Conservation (phyloP, 1,140 invertebrate genomes). For the Aphelenchoides avenae region DNA sequence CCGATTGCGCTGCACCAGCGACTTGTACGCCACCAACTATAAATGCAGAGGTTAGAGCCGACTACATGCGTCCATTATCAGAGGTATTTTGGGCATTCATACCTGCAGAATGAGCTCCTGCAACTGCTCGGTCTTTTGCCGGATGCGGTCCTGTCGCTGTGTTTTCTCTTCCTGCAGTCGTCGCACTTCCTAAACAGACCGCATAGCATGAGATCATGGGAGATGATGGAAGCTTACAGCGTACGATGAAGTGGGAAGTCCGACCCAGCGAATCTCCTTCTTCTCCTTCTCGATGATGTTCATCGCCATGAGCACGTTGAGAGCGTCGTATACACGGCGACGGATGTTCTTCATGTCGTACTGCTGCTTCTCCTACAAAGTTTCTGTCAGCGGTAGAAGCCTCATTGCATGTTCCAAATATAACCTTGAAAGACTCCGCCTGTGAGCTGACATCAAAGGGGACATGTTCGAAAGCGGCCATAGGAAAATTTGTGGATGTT, state of each 20-base stretch:
- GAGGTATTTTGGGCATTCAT: slow-evolving; percentile 30
- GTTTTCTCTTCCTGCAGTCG: slow-evolving; percentile 71
- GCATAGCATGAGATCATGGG: too few species aligned
- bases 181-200: slow-evolving; percentile 43
- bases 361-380: slow-evolving; percentile 66
- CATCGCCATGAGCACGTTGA: slow-evolving; percentile 99
- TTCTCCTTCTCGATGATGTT: slow-evolving; percentile 99
- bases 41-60: slow-evolving; percentile 37
- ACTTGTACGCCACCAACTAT: slow-evolving; percentile 96
- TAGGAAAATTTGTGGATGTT: neutral
- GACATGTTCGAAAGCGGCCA: neutral
- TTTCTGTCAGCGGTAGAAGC: too few species aligned
- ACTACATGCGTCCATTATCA: slow-evolving; percentile 12
- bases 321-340: slow-evolving; percentile 92
- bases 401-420: too few species aligned
- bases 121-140: slow-evolving; percentile 86
- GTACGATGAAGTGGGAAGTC: slow-evolving; percentile 86
- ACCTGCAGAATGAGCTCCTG: slow-evolving; percentile 85
- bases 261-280: slow-evolving; percentile 98
- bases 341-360: slow-evolving; percentile 99
- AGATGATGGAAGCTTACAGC: slow-evolving; percentile 65
- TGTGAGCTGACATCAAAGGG: neutral
- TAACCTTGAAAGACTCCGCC: neutral
- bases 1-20: slow-evolving; percentile 72
- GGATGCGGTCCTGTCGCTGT: slow-evolving; percentile 79